Evolutionary conservation across 64 coral and sea anemone genomes (phyloP).

Genomic region (Anthopleura sola): DNA sequence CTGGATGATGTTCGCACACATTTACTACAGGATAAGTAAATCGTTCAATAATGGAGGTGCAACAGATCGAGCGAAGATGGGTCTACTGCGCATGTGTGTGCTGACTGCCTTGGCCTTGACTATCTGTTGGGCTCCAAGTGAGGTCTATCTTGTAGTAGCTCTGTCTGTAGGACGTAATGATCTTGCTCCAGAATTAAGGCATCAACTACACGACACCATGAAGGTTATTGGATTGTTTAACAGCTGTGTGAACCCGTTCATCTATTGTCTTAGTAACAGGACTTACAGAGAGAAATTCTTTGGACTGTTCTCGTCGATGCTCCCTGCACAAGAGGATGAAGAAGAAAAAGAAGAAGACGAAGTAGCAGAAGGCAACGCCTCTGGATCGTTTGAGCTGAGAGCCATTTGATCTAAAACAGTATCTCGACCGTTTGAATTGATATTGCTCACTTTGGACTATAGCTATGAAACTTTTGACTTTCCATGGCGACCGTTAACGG

Average conservation of each 20-base stretch:
- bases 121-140: background rate
- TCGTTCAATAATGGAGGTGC: background rate
- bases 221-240: conserved; percentile 10
- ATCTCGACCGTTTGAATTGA: too few species aligned
- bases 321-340: background rate
- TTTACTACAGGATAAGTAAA: background rate
- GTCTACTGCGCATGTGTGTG: conserved; percentile 11
- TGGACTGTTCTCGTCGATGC: background rate
- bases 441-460: too few species aligned
- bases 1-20: conserved; percentile 55
- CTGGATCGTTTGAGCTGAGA: too few species aligned
- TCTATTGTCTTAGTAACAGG: conserved; percentile 6
- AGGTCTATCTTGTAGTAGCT: background rate
- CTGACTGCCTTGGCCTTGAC: background rate
- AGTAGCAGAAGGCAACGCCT: background rate
- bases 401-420: too few species aligned
- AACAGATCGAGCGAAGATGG: background rate
- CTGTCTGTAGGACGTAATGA: background rate
- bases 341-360: background rate
- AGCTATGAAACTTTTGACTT: too few species aligned
- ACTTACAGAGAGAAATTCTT: background rate
- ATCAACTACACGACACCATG: background rate
- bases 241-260: conserved; percentile 11
- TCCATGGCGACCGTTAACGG: too few species aligned
- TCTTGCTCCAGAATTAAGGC: background rate